Evolutionary conservation across 2,113 vertebrate species (phyloP), one percentile per base, ranked within the genome.

Genomic region (Neodon shergylaensis): DNA sequence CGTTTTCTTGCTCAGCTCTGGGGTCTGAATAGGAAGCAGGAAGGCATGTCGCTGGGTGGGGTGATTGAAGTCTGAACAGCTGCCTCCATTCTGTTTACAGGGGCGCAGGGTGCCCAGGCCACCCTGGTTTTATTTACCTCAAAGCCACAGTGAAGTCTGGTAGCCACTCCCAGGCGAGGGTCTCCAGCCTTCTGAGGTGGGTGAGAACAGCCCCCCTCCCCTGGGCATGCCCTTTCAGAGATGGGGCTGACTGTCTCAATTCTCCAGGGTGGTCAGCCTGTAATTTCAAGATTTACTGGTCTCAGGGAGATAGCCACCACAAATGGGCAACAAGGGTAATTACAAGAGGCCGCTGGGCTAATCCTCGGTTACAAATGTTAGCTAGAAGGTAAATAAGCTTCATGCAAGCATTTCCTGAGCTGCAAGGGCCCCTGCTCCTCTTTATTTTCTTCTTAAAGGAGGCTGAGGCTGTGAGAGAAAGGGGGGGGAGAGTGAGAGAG

Each of bases 251-350:
- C 95, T 98, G 97, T 98, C 93, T 98, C 97, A 97, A 95, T 94
- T 96, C 97, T 98, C 98, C 92, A 1, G 96, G 98, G 98, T 99
- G 98, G 98, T 98, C 98, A 99, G 98, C 97, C 98, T 97, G 97
- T 98, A 98, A 98, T 98, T 98, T 98, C 97, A 98, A 98, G 98
- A 98, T 98, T 98, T 97, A 97, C 98, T 97, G 98, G 98, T 96
- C 97, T 98, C 97, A 94, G 88, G 72, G 98, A 98, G 98, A 98
- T 98, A 98, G 98, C 97, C 98, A 97, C 98, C 98, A 88, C 98
- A 98, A 98, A 98, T 96, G 92, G 98, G 98, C 96, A 98, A 97
- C 97, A 96, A 94, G 97, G 88, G 96, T 98, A 98, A 99, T 98
- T 98, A 98, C 97, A 98, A 98, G 98, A 98, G 96, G 92, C 97